Evolutionary conservation across 1,140 invertebrate genomes (phyloP), one percentile per base, ranked within the genome.

Genomic region (Rhopalosiphum padi): DNA sequence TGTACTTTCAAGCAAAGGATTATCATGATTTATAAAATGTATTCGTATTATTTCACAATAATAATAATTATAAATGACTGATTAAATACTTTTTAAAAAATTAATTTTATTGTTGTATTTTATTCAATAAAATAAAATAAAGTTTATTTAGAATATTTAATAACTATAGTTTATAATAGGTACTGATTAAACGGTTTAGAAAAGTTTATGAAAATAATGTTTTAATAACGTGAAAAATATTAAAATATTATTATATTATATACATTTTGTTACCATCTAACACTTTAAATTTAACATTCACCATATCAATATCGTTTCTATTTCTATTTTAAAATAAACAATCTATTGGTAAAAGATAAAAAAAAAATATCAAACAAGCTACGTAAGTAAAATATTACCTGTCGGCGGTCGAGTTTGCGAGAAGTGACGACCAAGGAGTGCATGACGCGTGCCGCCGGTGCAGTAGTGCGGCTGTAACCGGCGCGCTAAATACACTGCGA

Each of bases 401-500:
- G 91, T 92, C 85, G 91, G 91, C 91, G 91, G 91, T 92, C 91
- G 82, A 83, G 77, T 92, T 92, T 51, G 46, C 91, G 77, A 82
- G 91, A 92, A 82, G 91, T 92, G 68, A 85, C 77, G 77, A 88
- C n/a, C 68, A 82, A 92, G 91, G 91, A 92, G 51, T 92, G 91
- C 91, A 92, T 92, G 91, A 77, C 91, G 91, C 91, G 60, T 92
- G 68, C 91, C 60, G 91, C 46, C 91, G 51, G 37, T 48, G 91
- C 77, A 85, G 46, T 92, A 92, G 91, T 92, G 91, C 83, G 46
- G 46, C 77, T 92, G 91, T 92, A 48, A 92, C 91, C 91, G 91
- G 91, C 91, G 91, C 91, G 91, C 91, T 92, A 92, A 92, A 92
- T 92, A 92, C 91, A 92, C 91, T 92, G 91, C 91, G 88, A 89